phyloP scores from a whole-genome alignment of 2,797 vertebrate species.

The Xenops minutus region DNA sequence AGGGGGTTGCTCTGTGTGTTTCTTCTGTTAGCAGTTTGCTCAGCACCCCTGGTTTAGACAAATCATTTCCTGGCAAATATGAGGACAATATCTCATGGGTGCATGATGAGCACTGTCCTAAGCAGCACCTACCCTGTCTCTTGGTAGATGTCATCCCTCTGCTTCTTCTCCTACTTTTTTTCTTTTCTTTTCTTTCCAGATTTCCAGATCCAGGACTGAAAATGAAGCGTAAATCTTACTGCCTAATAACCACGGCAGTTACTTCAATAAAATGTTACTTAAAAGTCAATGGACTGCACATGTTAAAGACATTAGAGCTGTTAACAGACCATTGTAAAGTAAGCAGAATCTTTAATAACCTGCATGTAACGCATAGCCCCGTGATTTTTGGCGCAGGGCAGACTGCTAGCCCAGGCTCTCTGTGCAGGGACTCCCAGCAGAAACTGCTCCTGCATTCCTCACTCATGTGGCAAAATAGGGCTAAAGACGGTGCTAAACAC shows the following conservation, averaged over 20 bases:
- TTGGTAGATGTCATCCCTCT: background rate
- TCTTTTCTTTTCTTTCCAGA: background rate
- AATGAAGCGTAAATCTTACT: constrained; percentile 84
- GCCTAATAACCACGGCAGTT: constrained; percentile 82
- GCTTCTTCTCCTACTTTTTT: background rate
- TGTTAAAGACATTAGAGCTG: constrained; percentile 83
- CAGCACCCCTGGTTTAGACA: background rate
- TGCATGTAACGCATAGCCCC: constrained; percentile 14
- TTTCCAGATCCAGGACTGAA: constrained; percentile 75
- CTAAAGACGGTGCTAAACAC: background rate
- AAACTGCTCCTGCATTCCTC: background rate
- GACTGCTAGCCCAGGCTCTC: background rate
- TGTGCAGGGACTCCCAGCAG: background rate
- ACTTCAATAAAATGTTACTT: constrained; percentile 83
- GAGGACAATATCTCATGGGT: accelerated
- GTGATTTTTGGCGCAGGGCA: constrained; percentile 31
- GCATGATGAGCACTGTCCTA: background rate
- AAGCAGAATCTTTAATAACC: constrained; percentile 82
- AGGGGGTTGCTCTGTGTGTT: constrained; percentile 33
- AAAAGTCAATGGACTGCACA: constrained; percentile 83
- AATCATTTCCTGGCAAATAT: background rate
- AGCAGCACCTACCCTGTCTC: background rate
- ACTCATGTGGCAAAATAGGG: background rate
- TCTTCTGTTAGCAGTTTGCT: background rate
- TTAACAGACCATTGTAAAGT: constrained; percentile 82